Evolutionary conservation across 2,797 vertebrate genomes (phyloP), one percentile per base, ranked within the genome.

Genomic region (Okamejei kenojei): DNA sequence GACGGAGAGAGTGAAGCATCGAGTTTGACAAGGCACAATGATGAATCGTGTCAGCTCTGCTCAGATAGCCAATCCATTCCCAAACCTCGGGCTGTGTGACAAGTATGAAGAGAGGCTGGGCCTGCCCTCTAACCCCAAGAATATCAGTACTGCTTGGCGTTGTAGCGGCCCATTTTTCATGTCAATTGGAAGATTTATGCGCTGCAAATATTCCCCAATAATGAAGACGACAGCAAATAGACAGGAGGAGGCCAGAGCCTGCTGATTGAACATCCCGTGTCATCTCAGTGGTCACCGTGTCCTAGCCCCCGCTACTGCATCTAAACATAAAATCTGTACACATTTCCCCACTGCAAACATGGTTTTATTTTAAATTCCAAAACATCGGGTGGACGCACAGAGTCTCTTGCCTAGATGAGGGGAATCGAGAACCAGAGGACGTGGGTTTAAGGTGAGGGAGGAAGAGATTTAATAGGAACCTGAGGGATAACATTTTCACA

Each of bases 41-140:
- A 63, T 84, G 81, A 61, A 84, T 84, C 2, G 13, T 61, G 54
- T 61, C 29, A n/a, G 45, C 4, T 63, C 54, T 63, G 81, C 17
- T 35, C 81, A n/a, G 54, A 84, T 84, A 84, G 54, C 26, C 81
- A 84, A 84, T 84, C 58, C 38, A 84, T 84, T 54, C 54, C 58
- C 54, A 21, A 61, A 84, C 81, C 15, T 54, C 2, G 15, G 58
- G 23, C 81, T n/a, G 10, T 10, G 5, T 61, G 58, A 61, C 54
- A 84, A n/a, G 63, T 61, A 84, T n/a, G 81, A 84, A 61, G 81
- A 63, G 81, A 84, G 61, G 81, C 26, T 54, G 29, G 10, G 26
- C 10, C 13, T 84, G 81, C 23, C 81, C 81, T 84, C 26, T 61
- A 84, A 84, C 81, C 81, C 7, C 4, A 11, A n/a, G 21, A 23